Base-by-base conservation (phyloP, 2,888 invertebrate genomes). In the Trypoxylon attenuatum region DNA sequence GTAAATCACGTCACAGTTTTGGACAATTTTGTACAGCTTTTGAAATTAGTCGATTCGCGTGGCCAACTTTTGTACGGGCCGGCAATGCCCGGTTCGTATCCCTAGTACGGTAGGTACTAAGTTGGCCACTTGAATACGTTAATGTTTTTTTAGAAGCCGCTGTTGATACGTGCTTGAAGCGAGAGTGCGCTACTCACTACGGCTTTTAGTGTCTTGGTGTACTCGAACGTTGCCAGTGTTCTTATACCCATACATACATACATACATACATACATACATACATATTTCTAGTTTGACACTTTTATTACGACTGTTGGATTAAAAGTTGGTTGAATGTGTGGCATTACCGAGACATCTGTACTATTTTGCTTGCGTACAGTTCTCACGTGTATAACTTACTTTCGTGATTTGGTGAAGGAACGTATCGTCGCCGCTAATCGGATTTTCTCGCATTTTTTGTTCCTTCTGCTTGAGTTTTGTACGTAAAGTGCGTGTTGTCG, bases 141-240 rank as follows among this genome's bases (percentile, higher is more conserved):
- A 54, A 57, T 41, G 5, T 18, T 52, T 62, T 63, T 47, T 56
- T 71, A 73, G 66, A 76, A 58, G 67, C 69, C 62, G 68, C 69
- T 69, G 73, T 71, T 65, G 59, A 74, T 74, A 70, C 65, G 66
- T 74, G 79, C 77, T 78, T 73, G 50, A 55, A 69, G 71, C 54
- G 73, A 72, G 57, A 58, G 58, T 61, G 49, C 70, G 62, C 64
- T 62, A 64, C 41, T 59, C 57, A 50, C 39, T 60, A 59, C 64
- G 64, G 64, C 60, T 78, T 73, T 74, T 77, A 56, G 54, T 61
- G 74, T 64, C 47, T 79, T 63, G 69, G 69, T 74, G 76, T 79
- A 69, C 61, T 55, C 59, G 53, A 59, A 61, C 66, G 65, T 59
- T 74, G 74, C 6, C 67, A 67, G 65, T 71, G 71, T 66, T 69